phyloP scores from a whole-genome alignment of 2,888 invertebrate genomes.

The Leptarthrus brevirostris region DNA sequence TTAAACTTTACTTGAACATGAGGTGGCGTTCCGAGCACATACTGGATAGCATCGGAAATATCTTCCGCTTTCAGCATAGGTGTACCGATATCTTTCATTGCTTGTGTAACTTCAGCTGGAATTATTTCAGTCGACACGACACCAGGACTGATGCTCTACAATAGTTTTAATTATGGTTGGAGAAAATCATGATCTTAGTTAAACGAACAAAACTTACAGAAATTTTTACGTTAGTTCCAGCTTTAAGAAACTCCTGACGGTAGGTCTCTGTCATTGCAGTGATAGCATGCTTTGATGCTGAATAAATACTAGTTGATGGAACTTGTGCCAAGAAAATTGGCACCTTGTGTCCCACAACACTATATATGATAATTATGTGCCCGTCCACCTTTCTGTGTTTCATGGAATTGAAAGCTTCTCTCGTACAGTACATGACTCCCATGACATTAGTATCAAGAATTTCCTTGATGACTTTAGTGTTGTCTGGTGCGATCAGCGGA shows the following conservation, averaged over 20 bases:
- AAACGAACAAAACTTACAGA: conserved; percentile 52
- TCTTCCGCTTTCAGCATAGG: conserved; percentile 63
- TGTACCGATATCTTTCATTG: conserved; percentile 56
- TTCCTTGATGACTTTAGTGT: conserved; percentile 58
- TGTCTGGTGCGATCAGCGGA: conserved; percentile 54
- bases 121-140: conserved; percentile 63
- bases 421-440: conserved; percentile 67
- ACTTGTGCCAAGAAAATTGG: conserved; percentile 60
- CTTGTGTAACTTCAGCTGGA: background rate
- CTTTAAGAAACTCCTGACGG: conserved; percentile 53
- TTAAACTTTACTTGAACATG: conserved; percentile 57
- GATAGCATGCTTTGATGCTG: conserved; percentile 63
- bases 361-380: conserved; percentile 68
- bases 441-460: conserved; percentile 68
- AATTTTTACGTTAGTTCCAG: conserved; percentile 52
- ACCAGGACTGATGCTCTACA: conserved; percentile 64
- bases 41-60: conserved; percentile 64
- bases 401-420: conserved; percentile 67
- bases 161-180: background rate
- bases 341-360: conserved; percentile 60
- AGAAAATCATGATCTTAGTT: background rate
- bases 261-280: conserved; percentile 63
- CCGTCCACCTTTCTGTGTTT: conserved; percentile 59
- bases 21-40: conserved; percentile 62
- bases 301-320: conserved; percentile 62